These are phyloP conservation scores for Psammodynastes pulverulentus DNA, from an alignment of 2,113 vertebrate species.

Conservation along the genomic window DNA sequence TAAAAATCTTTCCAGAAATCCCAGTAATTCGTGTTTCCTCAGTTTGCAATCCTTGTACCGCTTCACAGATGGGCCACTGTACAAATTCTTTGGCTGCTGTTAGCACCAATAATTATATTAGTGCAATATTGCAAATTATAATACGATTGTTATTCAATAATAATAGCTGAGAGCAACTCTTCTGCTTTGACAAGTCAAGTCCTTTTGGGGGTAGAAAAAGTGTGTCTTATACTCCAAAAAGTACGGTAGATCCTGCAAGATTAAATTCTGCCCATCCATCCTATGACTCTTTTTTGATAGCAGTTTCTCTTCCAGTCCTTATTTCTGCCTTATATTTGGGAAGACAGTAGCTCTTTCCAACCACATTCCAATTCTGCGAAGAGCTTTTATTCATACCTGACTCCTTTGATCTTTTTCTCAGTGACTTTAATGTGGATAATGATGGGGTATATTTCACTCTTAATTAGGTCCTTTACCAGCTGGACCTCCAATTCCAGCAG, in stretches of 20 bases:
- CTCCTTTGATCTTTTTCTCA: constrained; percentile 70
- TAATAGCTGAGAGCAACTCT: neutral
- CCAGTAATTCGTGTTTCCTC: neutral
- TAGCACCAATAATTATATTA: neutral
- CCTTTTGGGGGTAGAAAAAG: no score
- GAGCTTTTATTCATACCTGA: constrained; percentile 62
- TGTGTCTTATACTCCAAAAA: no score
- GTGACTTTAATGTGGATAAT: constrained; percentile 78
- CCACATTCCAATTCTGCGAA: fast-evolving
- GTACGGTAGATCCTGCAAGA: neutral
- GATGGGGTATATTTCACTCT: constrained; percentile 74
- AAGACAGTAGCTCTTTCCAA: fast-evolving
- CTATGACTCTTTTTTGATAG: neutral
- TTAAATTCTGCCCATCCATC: neutral
- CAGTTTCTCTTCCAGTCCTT: neutral
- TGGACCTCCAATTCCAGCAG: constrained; percentile 71
- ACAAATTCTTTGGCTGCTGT: neutral
- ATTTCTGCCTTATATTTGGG: neutral
- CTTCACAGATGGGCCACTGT: neutral
- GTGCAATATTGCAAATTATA: neutral
- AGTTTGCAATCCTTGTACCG: neutral
- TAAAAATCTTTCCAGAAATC: neutral
- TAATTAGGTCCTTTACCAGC: constrained; percentile 73
- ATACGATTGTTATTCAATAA: neutral
- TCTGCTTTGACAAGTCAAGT: neutral